These are phyloP conservation scores for Pristionchus fissidentatus DNA, from an alignment of 2,888 invertebrate species.

Conservation along the genomic window DNA sequence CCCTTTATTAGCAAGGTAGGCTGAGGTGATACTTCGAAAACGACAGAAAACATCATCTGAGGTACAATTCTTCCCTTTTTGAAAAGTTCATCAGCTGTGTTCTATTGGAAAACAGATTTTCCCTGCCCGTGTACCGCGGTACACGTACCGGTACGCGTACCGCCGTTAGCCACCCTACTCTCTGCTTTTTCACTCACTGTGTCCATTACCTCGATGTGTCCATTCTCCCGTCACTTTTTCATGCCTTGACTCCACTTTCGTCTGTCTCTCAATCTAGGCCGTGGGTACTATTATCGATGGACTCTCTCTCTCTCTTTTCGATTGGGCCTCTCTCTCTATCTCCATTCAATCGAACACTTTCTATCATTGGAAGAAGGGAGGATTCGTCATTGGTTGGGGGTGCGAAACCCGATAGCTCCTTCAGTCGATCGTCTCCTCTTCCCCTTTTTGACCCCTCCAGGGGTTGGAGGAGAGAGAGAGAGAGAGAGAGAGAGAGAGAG, in stretches of 20 bases:
- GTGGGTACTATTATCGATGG: slow-evolving; percentile 12
- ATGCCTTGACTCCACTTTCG: background rate
- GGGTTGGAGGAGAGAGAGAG: slow-evolving; percentile 25
- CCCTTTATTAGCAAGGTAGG: too few relatives aligned
- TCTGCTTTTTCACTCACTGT: background rate
- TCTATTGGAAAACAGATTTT: too few relatives aligned
- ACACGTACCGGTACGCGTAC: background rate
- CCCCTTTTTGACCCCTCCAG: background rate
- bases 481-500: background rate
- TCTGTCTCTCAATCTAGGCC: slow-evolving; percentile 39
- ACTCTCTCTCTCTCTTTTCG: background rate
- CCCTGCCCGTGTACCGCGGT: too few relatives aligned
- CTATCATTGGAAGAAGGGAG: background rate
- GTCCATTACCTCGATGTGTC: background rate
- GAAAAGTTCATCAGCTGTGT: too few relatives aligned
- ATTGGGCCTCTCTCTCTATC: background rate
- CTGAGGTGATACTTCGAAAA: too few relatives aligned
- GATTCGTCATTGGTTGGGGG: background rate
- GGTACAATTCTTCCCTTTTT: too few relatives aligned
- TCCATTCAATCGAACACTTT: slow-evolving; percentile 3
- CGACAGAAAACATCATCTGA: too few relatives aligned
- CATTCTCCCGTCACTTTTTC: background rate
- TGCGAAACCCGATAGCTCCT: slow-evolving; percentile 5
- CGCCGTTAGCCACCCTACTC: background rate
- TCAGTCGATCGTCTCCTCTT: background rate